Conservation (phyloP, 2,113 vertebrate genomes). For the Gambusia holbrooki region DNA sequence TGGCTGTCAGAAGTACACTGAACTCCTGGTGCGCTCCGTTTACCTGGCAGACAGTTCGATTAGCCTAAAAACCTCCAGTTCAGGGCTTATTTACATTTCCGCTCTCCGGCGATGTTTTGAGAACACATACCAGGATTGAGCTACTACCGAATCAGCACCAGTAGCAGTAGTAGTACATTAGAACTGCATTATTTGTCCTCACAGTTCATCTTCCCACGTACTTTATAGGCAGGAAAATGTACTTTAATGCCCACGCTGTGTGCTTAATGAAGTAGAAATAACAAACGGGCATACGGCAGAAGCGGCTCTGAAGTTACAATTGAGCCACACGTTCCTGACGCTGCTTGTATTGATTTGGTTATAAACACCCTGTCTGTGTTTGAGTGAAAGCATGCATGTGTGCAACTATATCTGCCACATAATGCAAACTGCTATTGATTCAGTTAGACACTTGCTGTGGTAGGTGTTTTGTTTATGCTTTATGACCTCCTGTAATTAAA, state of each 20-base stretch:
- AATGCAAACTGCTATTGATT: constrained; percentile 52
- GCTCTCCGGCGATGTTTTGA: constrained; percentile 18
- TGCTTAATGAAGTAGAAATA: constrained; percentile 23
- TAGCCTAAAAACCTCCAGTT: constrained; percentile 60
- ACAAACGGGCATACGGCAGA: constrained; percentile 26
- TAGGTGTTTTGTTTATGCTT: constrained; percentile 46
- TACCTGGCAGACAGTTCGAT: constrained; percentile 65
- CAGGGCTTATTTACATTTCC: constrained; percentile 50
- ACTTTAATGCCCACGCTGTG: not conserved
- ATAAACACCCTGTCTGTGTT: constrained; percentile 43
- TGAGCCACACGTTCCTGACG: constrained; percentile 42
- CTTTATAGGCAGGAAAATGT: not conserved
- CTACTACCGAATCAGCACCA: constrained; percentile 6
- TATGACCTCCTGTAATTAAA: constrained; percentile 48
- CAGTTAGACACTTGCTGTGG: constrained; percentile 30
- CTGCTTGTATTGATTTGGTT: constrained; percentile 58
- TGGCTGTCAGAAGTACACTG: constrained; percentile 56
- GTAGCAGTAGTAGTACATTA: not conserved
- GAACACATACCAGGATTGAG: constrained; percentile 19
- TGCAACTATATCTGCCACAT: constrained; percentile 3
- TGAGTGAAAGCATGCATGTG: constrained; percentile 7
- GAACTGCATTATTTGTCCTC: not conserved
- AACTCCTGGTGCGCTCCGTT: constrained; percentile 60
- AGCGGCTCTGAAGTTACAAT: constrained; percentile 21
- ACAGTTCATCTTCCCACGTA: not conserved